Evolutionary conservation across 1,140 invertebrate species (phyloP).

Genomic region (Oreohelix idahoensis): DNA sequence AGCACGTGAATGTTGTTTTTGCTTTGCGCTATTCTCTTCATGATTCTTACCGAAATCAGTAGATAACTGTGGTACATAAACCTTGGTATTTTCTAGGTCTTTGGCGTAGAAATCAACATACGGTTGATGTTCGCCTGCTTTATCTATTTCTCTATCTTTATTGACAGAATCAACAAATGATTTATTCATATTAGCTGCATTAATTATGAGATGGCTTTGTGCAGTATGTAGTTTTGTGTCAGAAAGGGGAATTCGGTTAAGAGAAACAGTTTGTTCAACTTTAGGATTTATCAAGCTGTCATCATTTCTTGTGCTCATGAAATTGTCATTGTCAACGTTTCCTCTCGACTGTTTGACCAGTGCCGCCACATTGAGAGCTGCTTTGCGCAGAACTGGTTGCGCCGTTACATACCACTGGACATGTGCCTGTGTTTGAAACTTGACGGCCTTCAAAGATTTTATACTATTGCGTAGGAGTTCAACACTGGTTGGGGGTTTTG

Average conservation of each 20-base stretch:
- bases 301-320: neutral
- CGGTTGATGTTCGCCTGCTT: neutral
- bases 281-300: neutral
- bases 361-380: neutral
- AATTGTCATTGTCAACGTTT: neutral
- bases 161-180: neutral
- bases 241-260: neutral
- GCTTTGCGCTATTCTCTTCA: no score
- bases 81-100: neutral
- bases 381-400: neutral
- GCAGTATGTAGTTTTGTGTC: neutral
- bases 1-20: no score
- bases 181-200: neutral
- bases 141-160: neutral
- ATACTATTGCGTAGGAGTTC: conserved; percentile 20
- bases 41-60: neutral
- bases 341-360: neutral
- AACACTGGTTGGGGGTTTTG: neutral
- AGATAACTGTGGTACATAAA: neutral
- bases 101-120: neutral
- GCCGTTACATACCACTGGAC: conserved; percentile 27
- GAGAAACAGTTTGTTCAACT: neutral
- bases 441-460: conserved; percentile 20
- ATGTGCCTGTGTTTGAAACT: conserved; percentile 19
- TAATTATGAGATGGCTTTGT: neutral